Evolutionary conservation across 2,113 vertebrate genomes (phyloP), one percentile per base, ranked within the genome.

Genomic region (Catharus bicknelli): DNA sequence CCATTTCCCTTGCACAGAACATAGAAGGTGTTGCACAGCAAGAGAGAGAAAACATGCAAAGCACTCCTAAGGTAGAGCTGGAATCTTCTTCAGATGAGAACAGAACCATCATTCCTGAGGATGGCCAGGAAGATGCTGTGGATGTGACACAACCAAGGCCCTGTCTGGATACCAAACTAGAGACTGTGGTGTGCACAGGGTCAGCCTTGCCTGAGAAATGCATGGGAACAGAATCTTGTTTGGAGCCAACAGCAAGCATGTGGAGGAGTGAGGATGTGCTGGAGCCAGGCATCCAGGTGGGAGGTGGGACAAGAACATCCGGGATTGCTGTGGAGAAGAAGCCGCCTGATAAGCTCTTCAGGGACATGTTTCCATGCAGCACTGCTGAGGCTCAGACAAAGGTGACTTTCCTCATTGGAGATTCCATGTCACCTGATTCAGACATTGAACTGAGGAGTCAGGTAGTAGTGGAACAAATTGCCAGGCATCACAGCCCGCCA

Each of bases 351-450:
- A 99, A 99, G 98, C 98, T 78, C 76, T 63, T 93, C 48, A 85
- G 97, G 9, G 83, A 94, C 21, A 13, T 82, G 1, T 97, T 97
- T 62, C 95, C 97, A 43, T 96, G 97, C 92, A 68, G 95, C 1
- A 38, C 95, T 21, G 95, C 97, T 1, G 97, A 98, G 83, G 97
- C 97, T 14, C 97, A 98, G 51, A 96, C 98, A 32, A 99, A 99
- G 95, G 99, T 99, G 94, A 99, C 98, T 53, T 99, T 99, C 96
- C 98, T 99, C 86, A 99, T 99, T 25, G 99, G 99, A 11, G 99
- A 99, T 93, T 99, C 99, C 83, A 98, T 99, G 98, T 99, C 99
- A 8, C 99, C 99, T 1, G 99, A 99, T 42, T 99, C 99, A 7
- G 99, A 99, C 97, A 99, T 98, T 12, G 99, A 99, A 78, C 98